These are phyloP conservation scores for Plusia festucae DNA, from an alignment of 2,888 invertebrate species.

Conservation along the genomic window DNA sequence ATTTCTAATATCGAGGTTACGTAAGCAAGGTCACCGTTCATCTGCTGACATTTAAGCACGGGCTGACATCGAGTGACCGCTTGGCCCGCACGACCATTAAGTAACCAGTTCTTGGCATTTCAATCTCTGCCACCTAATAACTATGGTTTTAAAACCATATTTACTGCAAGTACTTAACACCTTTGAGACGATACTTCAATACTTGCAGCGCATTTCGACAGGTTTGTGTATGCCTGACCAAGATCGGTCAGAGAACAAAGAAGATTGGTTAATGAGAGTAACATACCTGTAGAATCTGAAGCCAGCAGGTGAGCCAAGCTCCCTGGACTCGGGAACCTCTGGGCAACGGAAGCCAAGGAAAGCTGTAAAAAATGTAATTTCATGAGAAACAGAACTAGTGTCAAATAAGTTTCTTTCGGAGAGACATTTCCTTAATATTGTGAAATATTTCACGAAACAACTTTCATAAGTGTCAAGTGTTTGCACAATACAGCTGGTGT, in stretches of 20 bases:
- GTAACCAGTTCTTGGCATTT: constrained; percentile 77
- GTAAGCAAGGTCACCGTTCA: constrained; percentile 83
- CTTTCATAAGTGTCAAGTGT: constrained; percentile 47
- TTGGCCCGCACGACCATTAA: constrained; percentile 64
- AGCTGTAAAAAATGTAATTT: constrained; percentile 81
- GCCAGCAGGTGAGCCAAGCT: constrained; percentile 82
- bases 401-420: background rate
- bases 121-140: constrained; percentile 59
- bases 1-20: constrained; percentile 81
- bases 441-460: constrained; percentile 40
- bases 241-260: too few relatives aligned
- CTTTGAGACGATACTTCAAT: constrained; percentile 4
- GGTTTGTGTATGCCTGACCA: too few relatives aligned
- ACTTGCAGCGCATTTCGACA: background rate
- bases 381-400: background rate
- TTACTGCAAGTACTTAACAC: constrained; percentile 22
- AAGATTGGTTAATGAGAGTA: background rate
- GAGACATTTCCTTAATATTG: constrained; percentile 19
- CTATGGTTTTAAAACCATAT: constrained; percentile 25
- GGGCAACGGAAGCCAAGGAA: constrained; percentile 95
- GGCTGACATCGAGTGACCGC: constrained; percentile 76
- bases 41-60: constrained; percentile 82
- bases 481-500: constrained; percentile 44
- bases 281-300: constrained; percentile 84
- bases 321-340: constrained; percentile 81